Evolutionary conservation across 2,888 invertebrate genomes (phyloP).

Genomic region (Lymantria dispar): DNA sequence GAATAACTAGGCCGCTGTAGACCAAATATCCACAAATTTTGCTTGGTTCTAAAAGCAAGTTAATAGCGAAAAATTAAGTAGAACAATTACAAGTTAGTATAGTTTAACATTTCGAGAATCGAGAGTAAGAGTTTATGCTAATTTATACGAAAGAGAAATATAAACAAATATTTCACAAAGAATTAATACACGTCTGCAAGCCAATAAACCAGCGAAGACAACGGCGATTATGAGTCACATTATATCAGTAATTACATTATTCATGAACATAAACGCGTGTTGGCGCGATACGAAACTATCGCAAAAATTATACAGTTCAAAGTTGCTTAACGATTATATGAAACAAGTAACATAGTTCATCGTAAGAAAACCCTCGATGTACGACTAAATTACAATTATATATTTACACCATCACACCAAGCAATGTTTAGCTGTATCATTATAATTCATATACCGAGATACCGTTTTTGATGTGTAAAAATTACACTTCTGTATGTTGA

Average conservation of each 20-base stretch:
- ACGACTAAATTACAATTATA: conserved; percentile 8
- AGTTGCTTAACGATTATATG: background rate
- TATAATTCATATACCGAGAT: conserved; percentile 5
- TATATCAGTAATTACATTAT: conserved; percentile 2
- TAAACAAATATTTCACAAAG: conserved; percentile 18
- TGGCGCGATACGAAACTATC: conserved; percentile 1
- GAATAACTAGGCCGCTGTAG: too few species aligned
- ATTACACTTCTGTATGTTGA: conserved; percentile 14
- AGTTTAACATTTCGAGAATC: background rate
- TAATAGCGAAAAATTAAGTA: too few species aligned
- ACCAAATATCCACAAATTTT: too few species aligned
- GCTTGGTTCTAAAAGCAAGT: too few species aligned
- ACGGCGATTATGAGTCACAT: conserved; percentile 26
- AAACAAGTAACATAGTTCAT: conserved; percentile 3
- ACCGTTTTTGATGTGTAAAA: conserved; percentile 24
- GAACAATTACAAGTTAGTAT: too few species aligned
- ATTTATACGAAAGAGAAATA: conserved; percentile 18
- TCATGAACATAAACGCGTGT: background rate
- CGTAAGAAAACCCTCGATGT: conserved; percentile 14
- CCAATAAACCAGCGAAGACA: conserved; percentile 21
- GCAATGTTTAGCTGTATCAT: conserved; percentile 12
- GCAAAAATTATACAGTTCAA: background rate
- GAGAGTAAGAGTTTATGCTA: conserved; percentile 19
- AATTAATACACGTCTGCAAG: conserved; percentile 20
- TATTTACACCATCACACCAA: background rate